These are phyloP conservation scores for Oryzias javanicus DNA, from an alignment of 2,113 vertebrate species.

Conservation along the genomic window DNA sequence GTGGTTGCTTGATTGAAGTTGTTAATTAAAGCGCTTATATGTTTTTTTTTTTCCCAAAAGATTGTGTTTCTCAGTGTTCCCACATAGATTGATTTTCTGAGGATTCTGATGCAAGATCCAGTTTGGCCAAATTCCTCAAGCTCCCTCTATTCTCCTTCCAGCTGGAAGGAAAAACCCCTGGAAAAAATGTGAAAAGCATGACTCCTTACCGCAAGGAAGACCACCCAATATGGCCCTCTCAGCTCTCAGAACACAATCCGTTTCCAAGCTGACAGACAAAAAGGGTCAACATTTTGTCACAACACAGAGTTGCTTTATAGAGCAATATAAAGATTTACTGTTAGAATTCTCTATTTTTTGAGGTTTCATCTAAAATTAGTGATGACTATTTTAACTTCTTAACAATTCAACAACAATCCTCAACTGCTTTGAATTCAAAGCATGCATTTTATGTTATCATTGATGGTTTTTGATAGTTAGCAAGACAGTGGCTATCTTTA, in stretches of 20 bases:
- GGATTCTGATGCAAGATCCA: constrained; percentile 48
- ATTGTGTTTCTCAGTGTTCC: constrained; percentile 2
- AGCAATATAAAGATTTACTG: no score
- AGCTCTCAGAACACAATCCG: constrained; percentile 26
- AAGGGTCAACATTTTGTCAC: constrained; percentile 39
- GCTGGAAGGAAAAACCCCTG: constrained; percentile 29
- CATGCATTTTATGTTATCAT: constrained; percentile 38
- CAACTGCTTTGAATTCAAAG: constrained; percentile 27
- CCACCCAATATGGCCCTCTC: constrained; percentile 36
- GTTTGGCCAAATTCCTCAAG: constrained; percentile 47
- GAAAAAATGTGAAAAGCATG: constrained; percentile 11
- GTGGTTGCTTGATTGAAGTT: background rate
- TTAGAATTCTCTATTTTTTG: no score
- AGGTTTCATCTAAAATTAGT: no score
- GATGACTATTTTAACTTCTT: no score
- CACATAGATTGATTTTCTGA: constrained; percentile 27
- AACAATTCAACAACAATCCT: no score
- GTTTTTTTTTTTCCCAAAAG: constrained; percentile 11
- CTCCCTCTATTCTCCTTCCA: constrained; percentile 58
- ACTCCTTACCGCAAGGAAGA: constrained; percentile 56
- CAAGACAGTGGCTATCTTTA: no score
- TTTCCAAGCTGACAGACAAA: constrained; percentile 40
- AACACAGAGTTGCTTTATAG: no score
- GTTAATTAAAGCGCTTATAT: constrained; percentile 2
- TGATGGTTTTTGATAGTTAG: background rate